These are phyloP conservation scores for Microhierax caerulescens DNA, from an alignment of 2,797 vertebrate species.

Conservation along the genomic window DNA sequence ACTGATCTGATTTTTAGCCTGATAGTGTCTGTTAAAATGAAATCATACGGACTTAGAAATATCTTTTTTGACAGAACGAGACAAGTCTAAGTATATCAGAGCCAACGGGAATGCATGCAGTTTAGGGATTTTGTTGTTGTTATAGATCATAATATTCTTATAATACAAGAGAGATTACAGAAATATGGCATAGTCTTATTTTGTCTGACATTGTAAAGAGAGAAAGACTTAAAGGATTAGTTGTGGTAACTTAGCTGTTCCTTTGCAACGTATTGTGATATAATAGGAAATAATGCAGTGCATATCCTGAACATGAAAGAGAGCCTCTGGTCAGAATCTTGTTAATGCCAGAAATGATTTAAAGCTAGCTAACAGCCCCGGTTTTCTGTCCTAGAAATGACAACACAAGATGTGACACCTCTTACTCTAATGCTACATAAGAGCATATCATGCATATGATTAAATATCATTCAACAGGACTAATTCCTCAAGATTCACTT, in stretches of 20 bases:
- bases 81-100: not conserved
- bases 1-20: conserved; percentile 1
- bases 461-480: not conserved
- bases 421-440: conserved; percentile 21
- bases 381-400: conserved; percentile 52
- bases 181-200: conserved; percentile 36
- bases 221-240: conserved; percentile 62
- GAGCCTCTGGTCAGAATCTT: conserved; percentile 52
- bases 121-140: conserved; percentile 38
- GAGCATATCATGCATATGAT: not conserved
- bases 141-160: conserved; percentile 32
- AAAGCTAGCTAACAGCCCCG: conserved; percentile 3
- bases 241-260: conserved; percentile 40
- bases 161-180: conserved; percentile 28
- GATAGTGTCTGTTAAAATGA: not conserved
- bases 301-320: conserved; percentile 37
- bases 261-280: not conserved
- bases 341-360: conserved; percentile 48
- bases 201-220: conserved; percentile 48
- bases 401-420: conserved; percentile 10
- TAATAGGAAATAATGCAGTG: conserved; percentile 12
- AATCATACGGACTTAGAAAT: not conserved
- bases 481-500: conserved; percentile 38
- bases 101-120: not conserved
- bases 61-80: not conserved